Conservation (phyloP, 92 coral and sea anemone genomes). For the Plumapathes pennacea region DNA sequence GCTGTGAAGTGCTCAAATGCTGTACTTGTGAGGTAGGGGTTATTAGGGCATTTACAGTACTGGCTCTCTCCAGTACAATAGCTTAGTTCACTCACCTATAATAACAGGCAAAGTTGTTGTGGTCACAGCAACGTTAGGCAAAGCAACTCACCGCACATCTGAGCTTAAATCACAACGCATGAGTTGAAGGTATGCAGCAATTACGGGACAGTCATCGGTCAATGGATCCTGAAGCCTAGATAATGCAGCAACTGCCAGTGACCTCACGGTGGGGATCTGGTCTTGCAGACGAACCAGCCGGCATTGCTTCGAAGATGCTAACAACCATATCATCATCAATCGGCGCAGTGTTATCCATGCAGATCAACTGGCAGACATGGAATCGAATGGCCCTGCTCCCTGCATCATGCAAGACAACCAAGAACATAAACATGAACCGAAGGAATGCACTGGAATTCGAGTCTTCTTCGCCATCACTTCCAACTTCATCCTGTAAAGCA, state of each 20-base stretch:
- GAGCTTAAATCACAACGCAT: conserved; percentile 77
- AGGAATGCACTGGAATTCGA: conserved; percentile 54
- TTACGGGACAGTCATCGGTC: conserved; percentile 78
- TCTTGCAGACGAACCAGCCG: conserved; percentile 81
- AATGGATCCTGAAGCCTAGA: conserved; percentile 88
- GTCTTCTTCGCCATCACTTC: conserved; percentile 67
- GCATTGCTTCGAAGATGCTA: conserved; percentile 71
- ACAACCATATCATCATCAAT: conserved; percentile 94
- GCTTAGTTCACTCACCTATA: conserved; percentile 72
- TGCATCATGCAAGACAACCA: conserved; percentile 76
- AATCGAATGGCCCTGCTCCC: conserved; percentile 86
- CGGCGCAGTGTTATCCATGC: conserved; percentile 80
- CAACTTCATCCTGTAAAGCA: too few relatives aligned
- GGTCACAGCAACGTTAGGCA: conserved; percentile 68
- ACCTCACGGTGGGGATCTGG: conserved; percentile 74
- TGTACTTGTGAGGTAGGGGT: not conserved
- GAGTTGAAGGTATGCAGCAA: conserved; percentile 57
- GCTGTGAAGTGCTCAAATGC: too few relatives aligned
- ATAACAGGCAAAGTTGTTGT: conserved; percentile 62
- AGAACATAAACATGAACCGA: conserved; percentile 49
- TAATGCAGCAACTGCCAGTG: conserved; percentile 85
- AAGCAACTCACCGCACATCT: conserved; percentile 80
- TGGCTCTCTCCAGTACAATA: not conserved
- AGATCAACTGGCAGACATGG: conserved; percentile 82
- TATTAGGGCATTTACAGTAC: not conserved